Evolutionary conservation across 2,888 invertebrate genomes (phyloP), one percentile per base, ranked within the genome.

Genomic region (Eurois occulta): DNA sequence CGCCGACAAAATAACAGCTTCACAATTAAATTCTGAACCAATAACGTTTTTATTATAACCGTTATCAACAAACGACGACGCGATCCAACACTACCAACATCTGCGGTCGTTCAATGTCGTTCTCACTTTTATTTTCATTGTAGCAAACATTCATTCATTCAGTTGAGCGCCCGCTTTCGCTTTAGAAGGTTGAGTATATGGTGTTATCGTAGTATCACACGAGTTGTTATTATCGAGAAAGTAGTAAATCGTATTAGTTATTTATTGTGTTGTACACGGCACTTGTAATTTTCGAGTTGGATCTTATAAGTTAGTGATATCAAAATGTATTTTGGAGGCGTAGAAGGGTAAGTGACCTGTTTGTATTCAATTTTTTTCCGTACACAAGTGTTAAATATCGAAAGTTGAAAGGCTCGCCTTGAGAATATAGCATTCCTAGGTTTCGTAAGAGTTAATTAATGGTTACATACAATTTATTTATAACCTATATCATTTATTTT

Each of bases 401-500:
- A 96, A 94, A 96, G 96, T 95, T 92, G 94, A 95, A 95, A 95
- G 94, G 93, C 85, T 93, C 84, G 91, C 95, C 95, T 96, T 96
- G 95, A 91, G 86, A 84, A 77, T 81, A 75, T 52, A 81, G 84
- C 88, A 92, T 92, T 91, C 90, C 90, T 92, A 93, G 87, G 77
- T 95, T 93, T 93, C 90, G 85, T 65, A 87, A 84, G 38, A 74
- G 78, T 69, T 77, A 67, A 80, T 75, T 73, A 78, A 70, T 74
- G 52, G 60, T 68, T 68, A 74, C 75, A 65, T 71, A 35, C 16
- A 75, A 48, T 55, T 58, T 48, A 73, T 75, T 64, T 64, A 66
- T 52, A 77, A 69, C 55, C 55, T 73, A 72, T 32, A 73, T 24
- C 2, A 32, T 68, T 43, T n/a, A 58, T 62, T 66, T 84, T 80